Percentiles rank a stretch among this genome's conserved stretches.
phyloP scores from a whole-genome alignment of 2,113 vertebrate genomes.

The Pygoscelis antarcticus region DNA sequence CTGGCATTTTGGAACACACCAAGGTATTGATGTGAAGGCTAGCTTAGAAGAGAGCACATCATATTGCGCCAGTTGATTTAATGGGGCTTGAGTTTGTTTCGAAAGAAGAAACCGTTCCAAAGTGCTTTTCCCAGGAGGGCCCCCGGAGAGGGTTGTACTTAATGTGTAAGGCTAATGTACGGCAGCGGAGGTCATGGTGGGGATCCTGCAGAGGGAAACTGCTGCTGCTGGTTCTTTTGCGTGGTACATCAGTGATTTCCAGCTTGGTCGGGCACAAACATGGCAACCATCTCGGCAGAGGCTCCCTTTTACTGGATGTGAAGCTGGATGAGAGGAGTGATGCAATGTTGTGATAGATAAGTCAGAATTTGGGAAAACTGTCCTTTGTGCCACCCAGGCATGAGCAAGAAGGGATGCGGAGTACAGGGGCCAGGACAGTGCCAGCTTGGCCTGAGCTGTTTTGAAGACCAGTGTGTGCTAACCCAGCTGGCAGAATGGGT shows the following conservation, averaged over 20 bases:
- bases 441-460: neutral
- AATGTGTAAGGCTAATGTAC: neutral
- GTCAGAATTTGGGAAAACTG: neutral
- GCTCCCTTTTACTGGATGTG: neutral
- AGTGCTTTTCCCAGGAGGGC: neutral
- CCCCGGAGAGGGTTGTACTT: neutral
- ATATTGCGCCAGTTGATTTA: neutral
- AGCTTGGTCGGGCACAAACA: fast-evolving
- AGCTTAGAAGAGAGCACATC: neutral
- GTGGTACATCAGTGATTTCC: neutral
- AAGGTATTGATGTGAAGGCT: neutral
- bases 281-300: neutral
- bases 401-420: neutral
- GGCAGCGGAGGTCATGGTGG: neutral
- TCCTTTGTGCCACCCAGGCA: neutral
- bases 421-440: neutral
- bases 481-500: neutral
- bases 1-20: neutral
- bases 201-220: neutral
- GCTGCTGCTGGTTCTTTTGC: neutral
- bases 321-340: neutral
- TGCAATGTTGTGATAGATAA: fast-evolving
- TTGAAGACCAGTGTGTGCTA: neutral
- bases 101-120: neutral
- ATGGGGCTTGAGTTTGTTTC: neutral